Base-by-base conservation (phyloP, 2,888 invertebrate genomes). In the Drosophila paranaensis region DNA sequence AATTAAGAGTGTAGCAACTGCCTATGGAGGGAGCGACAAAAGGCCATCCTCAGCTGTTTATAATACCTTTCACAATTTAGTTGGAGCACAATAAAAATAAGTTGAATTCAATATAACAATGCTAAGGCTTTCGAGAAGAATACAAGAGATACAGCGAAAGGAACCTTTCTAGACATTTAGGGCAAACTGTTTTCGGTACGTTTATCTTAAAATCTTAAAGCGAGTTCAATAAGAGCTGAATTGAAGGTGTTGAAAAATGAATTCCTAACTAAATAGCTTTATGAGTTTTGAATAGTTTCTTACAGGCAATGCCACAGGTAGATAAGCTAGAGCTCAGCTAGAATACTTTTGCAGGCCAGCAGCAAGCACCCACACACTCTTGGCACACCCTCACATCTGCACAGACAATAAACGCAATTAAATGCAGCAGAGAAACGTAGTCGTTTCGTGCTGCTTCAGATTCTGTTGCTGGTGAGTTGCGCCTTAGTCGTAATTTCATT, bases 341-440 rank as follows among this genome's bases (percentile, higher is more conserved):
- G 30, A 10, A 56, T 25, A n/a, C 40, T 40, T 20, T n/a, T 40
- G 65, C 51, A 37, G n/a, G 11, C 20, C 30, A 37, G 13, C 14
- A 35, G 11, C 16, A 11, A 45, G 11, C 50, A 61, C 51, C 45
- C 56, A 27, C 27, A 27, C 27, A 27, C 27, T 27, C 27, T 27
- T 0, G 27, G 20, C 20, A 37, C 13, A 13, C 30, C 11, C 50
- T 56, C 51, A 48, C 56, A 57, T 57, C 55, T 65, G 42, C 11
- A 27, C 54, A 63, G 51, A 68, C 65, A 82, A 76, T 69, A 78
- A 78, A 82, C 54, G 78, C 81, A 86, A 86, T 86, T 84, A 88
- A 81, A 81, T 74, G 60, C 63, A 65, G 73, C 83, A 75, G 54
- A 65, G 63, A 86, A 76, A 27, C 27, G 39, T 8, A 25, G 54